These are phyloP conservation scores for Megalonaias nervosa DNA, from an alignment of 1,140 invertebrate genomes.

Conservation along the genomic window DNA sequence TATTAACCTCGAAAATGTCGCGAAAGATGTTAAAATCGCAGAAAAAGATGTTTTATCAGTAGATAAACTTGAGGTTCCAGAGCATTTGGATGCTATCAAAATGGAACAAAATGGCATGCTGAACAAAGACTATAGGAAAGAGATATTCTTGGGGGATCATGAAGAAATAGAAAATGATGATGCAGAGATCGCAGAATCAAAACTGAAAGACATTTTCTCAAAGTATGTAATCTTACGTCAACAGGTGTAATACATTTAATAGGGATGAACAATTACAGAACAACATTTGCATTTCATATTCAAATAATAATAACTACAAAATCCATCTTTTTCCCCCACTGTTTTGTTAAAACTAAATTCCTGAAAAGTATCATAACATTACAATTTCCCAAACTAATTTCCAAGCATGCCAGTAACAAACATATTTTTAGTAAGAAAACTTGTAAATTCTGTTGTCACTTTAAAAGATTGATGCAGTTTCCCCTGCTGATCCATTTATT, in stretches of 20 bases:
- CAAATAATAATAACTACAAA: background rate
- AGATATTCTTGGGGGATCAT: slow-evolving; percentile 68
- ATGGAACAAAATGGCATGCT: slow-evolving; percentile 70
- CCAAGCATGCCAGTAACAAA: too few relatives aligned
- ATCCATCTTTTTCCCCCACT: background rate
- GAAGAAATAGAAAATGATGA: slow-evolving; percentile 63
- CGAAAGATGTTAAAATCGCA: background rate
- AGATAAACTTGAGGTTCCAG: slow-evolving; percentile 61
- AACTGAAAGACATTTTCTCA: slow-evolving; percentile 62
- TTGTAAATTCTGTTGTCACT: too few relatives aligned
- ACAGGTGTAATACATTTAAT: background rate
- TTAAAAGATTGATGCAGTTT: too few relatives aligned
- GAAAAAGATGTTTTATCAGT: slow-evolving; percentile 25
- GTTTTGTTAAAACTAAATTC: background rate
- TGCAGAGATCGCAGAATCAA: slow-evolving; percentile 48
- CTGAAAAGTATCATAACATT: background rate
- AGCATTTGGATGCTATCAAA: slow-evolving; percentile 68
- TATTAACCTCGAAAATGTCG: too few relatives aligned
- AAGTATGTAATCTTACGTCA: slow-evolving; percentile 50
- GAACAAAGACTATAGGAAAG: slow-evolving; percentile 69
- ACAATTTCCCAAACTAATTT: background rate
- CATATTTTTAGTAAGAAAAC: too few relatives aligned
- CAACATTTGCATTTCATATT: background rate
- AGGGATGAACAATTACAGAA: too few relatives aligned
- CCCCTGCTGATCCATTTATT: too few relatives aligned